These are phyloP conservation scores for Speoplatyrhinus poulsoni DNA, from an alignment of 2,113 vertebrate genomes.

Conservation along the genomic window DNA sequence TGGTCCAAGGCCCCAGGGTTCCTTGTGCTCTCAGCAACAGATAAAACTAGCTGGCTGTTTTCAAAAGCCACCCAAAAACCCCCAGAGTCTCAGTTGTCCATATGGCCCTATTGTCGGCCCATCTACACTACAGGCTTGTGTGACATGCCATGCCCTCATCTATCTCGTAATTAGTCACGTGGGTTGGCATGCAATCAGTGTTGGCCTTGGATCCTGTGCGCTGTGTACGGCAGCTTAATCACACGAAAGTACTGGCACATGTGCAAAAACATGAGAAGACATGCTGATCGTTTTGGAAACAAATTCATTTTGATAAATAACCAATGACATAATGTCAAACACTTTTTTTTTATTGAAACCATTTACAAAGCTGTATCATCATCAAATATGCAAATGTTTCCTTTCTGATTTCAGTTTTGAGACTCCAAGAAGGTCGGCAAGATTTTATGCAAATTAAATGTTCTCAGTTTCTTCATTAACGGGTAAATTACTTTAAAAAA, in stretches of 20 bases:
- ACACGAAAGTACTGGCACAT: background rate
- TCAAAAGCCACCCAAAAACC: slow-evolving; percentile 21
- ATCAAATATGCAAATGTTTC: too few relatives aligned
- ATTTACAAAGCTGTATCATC: too few relatives aligned
- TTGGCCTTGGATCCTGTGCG: slow-evolving; percentile 42
- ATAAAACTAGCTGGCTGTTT: slow-evolving; percentile 24
- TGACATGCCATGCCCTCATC: slow-evolving; percentile 37
- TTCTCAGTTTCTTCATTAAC: too few relatives aligned
- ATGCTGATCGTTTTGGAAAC: too few relatives aligned
- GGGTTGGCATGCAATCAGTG: slow-evolving; percentile 34
- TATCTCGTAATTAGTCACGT: slow-evolving; percentile 54
- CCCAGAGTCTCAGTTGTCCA: slow-evolving; percentile 30
- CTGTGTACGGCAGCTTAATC: slow-evolving; percentile 7
- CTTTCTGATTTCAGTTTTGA: too few relatives aligned
- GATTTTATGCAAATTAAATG: too few relatives aligned
- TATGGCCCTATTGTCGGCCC: slow-evolving; percentile 40
- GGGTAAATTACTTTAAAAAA: too few relatives aligned
- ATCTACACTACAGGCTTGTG: slow-evolving; percentile 29
- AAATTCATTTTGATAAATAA: too few relatives aligned
- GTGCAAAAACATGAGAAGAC: background rate
- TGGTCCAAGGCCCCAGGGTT: background rate
- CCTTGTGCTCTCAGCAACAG: slow-evolving; percentile 12
- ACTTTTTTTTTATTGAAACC: too few relatives aligned
- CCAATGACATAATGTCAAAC: too few relatives aligned
- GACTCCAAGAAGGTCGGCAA: too few relatives aligned